Base-by-base conservation (phyloP, 2,797 vertebrate genomes). In the Malurus leucopterus region DNA sequence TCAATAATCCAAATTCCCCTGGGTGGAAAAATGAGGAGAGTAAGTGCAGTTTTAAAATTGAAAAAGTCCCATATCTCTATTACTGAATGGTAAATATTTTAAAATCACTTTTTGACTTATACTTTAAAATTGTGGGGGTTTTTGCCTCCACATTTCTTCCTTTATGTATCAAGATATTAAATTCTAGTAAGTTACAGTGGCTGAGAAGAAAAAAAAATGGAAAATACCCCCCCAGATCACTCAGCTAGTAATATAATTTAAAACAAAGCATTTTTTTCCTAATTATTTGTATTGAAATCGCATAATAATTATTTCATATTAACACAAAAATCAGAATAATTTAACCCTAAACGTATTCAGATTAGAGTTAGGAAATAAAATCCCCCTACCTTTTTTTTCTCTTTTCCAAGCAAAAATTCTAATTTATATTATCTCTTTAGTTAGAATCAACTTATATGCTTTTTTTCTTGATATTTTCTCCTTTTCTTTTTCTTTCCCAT, bases 1-100 rank as follows among this genome's bases (percentile, higher is more conserved):
- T 95, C 92, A 96, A 95, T 96, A 96, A 95, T 95, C 81, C 46
- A 62, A 91, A 93, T 95, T 92, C 89, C 90, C 89, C 80, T 85
- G 78, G 86, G 90, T 95, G 53, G 67, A 84, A 95, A 95, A 96
- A 94, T 69, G 58, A 91, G 68, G 79, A 74, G 78, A 95, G 47
- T 7, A 36, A 93, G 70, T 78, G 63, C 92, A 93, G 58, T 68
- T 86, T 95, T 87, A 88, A 89, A 94, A 96, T 68, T 84, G 84
- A 84, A 91, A 97, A 97, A 95, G 80, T 95, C 34, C 38, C 77
- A 16, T 86, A 54, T 94, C 65, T 94, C 59, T 85, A 75, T 84
- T 86, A 94, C 64, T 77, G 88, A 46, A 70, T 54, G 67, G 72
- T 69, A 84, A 89, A 87, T 90, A 84, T 83, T 93, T 89, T 57